These are phyloP conservation scores for Pachypeltis micranthus DNA, from an alignment of 1,140 invertebrate species.

Conservation along the genomic window DNA sequence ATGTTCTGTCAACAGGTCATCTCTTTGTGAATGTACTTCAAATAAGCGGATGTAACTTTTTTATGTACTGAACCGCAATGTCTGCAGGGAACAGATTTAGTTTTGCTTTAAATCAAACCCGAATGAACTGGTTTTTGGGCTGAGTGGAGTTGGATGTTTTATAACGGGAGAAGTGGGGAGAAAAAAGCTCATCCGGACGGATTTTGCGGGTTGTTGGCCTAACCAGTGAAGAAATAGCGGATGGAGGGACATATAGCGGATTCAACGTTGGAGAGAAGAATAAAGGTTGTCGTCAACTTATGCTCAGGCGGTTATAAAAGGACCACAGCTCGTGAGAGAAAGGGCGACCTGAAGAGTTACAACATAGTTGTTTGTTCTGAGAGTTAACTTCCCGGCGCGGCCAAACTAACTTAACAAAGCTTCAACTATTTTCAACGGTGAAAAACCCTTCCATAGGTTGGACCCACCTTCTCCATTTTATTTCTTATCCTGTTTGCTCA, in stretches of 20 bases:
- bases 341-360: background rate
- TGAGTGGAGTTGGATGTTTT: no score
- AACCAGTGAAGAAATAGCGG: background rate
- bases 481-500: conserved; percentile 4
- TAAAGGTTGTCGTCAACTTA: conserved; percentile 9
- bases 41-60: no score
- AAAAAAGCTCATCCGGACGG: background rate
- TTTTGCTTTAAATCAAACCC: background rate
- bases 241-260: background rate
- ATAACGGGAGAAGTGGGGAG: background rate
- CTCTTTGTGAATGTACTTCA: no score
- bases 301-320: conserved; percentile 6
- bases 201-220: background rate
- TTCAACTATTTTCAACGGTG: background rate
- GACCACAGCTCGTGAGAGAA: background rate
- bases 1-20: no score
- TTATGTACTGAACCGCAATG: no score
- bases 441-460: background rate
- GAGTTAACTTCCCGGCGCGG: background rate
- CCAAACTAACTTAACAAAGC: conserved; percentile 6
- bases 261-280: background rate
- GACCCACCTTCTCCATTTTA: background rate
- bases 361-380: conserved; percentile 1
- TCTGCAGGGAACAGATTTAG: background rate
- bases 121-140: background rate